phyloP scores from a whole-genome alignment of 2,797 vertebrate species.

The Falco biarmicus region DNA sequence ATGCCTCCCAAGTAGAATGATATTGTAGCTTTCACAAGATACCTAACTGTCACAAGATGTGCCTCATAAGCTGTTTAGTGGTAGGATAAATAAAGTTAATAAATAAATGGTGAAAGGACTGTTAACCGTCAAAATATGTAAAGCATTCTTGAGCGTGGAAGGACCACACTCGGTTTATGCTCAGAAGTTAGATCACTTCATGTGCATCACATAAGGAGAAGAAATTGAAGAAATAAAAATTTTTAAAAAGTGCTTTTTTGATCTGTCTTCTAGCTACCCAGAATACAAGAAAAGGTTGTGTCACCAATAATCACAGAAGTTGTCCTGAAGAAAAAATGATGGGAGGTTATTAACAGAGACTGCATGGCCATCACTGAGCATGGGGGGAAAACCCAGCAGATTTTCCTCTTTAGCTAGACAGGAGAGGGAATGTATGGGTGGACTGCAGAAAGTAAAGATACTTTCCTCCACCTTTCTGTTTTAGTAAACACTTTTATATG shows the following conservation, averaged over 20 bases:
- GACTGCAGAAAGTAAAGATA: neutral
- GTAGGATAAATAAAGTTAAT: neutral
- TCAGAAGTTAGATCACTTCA: neutral
- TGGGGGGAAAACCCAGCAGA: neutral
- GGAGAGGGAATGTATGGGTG: neutral
- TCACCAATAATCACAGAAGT: neutral
- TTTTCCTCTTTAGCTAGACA: neutral
- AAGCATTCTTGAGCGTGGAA: neutral
- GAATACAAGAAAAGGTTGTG: neutral
- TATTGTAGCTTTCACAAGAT: neutral
- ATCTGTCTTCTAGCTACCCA: neutral
- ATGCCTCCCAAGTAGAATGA: neutral
- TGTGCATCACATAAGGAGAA: neutral
- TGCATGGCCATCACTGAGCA: neutral
- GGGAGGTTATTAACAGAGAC: neutral
- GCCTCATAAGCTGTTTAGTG: neutral
- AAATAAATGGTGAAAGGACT: neutral
- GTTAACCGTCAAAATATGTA: neutral
- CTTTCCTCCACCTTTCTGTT: neutral
- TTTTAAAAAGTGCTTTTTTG: neutral
- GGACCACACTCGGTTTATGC: rapidly evolving
- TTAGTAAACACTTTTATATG: neutral
- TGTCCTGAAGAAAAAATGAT: neutral
- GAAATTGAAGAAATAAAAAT: neutral
- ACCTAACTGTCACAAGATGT: neutral